Conservation (phyloP, 2,888 invertebrate genomes). For the Drosophila recens region DNA sequence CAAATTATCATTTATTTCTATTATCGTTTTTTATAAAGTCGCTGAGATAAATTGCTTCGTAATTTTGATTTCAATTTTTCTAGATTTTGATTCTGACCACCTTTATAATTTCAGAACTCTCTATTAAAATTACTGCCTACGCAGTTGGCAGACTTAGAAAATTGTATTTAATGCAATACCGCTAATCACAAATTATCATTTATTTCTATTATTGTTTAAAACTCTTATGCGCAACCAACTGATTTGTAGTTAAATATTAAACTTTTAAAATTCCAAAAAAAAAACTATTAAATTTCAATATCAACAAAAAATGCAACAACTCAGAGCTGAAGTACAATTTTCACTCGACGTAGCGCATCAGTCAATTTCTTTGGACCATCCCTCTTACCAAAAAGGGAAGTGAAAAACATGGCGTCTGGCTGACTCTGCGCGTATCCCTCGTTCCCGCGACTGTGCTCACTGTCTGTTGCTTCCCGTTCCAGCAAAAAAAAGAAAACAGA, state of each 20-base stretch:
- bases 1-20: not conserved
- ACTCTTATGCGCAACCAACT: not conserved
- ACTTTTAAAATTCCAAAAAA: not conserved
- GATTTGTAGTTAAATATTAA: not conserved
- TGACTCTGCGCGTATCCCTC: constrained; percentile 24
- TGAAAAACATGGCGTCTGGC: constrained; percentile 44
- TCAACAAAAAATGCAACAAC: not conserved
- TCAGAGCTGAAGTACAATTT: constrained; percentile 44
- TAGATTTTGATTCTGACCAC: too few relatives aligned
- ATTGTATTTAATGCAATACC: too few relatives aligned
- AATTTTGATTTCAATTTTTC: too few relatives aligned
- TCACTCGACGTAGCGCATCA: constrained; percentile 46
- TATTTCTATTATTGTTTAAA: not conserved
- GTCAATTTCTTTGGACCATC: constrained; percentile 43
- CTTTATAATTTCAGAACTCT: too few relatives aligned
- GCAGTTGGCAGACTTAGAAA: too few relatives aligned
- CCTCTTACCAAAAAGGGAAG: not conserved
- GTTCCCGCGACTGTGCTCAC: not conserved
- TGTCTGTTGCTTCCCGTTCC: constrained; percentile 18
- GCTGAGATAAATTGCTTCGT: too few relatives aligned
- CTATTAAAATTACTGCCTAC: too few relatives aligned
- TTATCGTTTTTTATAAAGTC: too few relatives aligned
- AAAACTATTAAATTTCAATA: constrained; percentile 15
- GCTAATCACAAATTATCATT: too few relatives aligned
- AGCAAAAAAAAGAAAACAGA: constrained; percentile 3